These are phyloP conservation scores for Baronia brevicornis DNA, from an alignment of 2,888 invertebrate genomes.

Conservation along the genomic window DNA sequence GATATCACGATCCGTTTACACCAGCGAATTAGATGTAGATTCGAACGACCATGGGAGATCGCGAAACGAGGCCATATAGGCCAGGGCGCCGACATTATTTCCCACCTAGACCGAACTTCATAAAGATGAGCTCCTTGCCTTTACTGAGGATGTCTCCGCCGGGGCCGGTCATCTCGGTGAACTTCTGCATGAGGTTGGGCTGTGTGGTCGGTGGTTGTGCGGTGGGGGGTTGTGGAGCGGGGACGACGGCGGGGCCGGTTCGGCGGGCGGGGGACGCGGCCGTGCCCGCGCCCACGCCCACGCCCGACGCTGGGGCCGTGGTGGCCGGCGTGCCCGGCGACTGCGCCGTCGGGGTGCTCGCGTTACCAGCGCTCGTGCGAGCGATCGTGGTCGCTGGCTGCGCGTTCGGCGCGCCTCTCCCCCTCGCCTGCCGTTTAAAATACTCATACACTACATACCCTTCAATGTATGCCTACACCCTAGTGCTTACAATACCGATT, in stretches of 20 bases:
- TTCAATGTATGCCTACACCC: background rate
- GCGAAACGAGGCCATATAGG: constrained; percentile 30
- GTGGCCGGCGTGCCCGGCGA: constrained; percentile 32
- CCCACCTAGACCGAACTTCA: constrained; percentile 93
- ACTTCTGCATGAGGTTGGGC: constrained; percentile 91
- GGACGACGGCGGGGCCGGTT: constrained; percentile 55
- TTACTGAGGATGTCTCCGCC: constrained; percentile 94
- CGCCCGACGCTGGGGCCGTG: constrained; percentile 24
- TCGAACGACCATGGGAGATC: constrained; percentile 19
- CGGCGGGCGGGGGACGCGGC: constrained; percentile 62
- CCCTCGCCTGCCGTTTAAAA: constrained; percentile 59
- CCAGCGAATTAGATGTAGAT: constrained; percentile 15
- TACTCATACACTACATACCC: constrained; percentile 16
- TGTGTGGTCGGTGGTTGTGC: constrained; percentile 58
- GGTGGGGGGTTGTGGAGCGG: constrained; percentile 58
- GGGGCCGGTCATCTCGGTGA: constrained; percentile 91
- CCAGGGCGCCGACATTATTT: constrained; percentile 74
- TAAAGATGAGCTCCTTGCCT: constrained; percentile 95
- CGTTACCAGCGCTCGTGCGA: constrained; percentile 79
- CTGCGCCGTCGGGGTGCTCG: constrained; percentile 57
- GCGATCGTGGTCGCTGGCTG: constrained; percentile 69
- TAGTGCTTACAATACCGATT: background rate
- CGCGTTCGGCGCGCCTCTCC: constrained; percentile 70
- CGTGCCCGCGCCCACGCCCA: constrained; percentile 30
- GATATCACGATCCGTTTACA: constrained; percentile 19